These are phyloP conservation scores for Neomicropteryx cornuta DNA, from an alignment of 1,140 invertebrate species.

Conservation along the genomic window DNA sequence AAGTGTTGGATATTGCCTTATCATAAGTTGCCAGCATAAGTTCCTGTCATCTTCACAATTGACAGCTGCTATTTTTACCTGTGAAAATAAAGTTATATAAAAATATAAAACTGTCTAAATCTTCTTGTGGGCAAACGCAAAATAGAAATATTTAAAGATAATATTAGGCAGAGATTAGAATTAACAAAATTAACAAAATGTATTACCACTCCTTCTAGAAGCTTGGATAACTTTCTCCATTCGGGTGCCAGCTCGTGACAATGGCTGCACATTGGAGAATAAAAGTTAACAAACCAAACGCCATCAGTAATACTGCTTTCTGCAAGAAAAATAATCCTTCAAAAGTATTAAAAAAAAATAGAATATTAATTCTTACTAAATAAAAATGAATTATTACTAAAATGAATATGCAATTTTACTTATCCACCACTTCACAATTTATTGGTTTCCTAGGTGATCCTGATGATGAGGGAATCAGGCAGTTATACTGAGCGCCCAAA, in stretches of 20 bases:
- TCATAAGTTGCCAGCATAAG: constrained; percentile 53
- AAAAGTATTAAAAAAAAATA: constrained; percentile 37
- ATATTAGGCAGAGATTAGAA: too few relatives aligned
- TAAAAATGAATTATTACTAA: too few relatives aligned
- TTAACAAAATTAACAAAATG: constrained; percentile 32
- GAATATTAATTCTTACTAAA: too few relatives aligned
- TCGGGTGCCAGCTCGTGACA: constrained; percentile 60
- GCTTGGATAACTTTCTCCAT: constrained; percentile 60
- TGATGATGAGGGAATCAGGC: too few relatives aligned
- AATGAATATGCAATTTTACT: too few relatives aligned
- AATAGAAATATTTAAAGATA: too few relatives aligned
- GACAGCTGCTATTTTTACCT: constrained; percentile 48
- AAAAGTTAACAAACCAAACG: constrained; percentile 74
- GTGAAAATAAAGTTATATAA: background rate
- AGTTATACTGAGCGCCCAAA: too few relatives aligned
- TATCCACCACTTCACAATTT: too few relatives aligned
- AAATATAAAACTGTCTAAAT: background rate
- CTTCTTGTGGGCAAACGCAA: too few relatives aligned
- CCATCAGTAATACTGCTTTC: constrained; percentile 39
- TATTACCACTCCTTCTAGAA: constrained; percentile 57
- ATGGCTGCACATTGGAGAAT: constrained; percentile 66
- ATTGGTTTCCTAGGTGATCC: too few relatives aligned
- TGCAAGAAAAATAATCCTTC: constrained; percentile 26
- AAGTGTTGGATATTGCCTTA: constrained; percentile 60
- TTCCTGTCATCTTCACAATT: constrained; percentile 70